Base-by-base conservation (phyloP, 2,888 invertebrate species). In the Drosophila paracracens region DNA sequence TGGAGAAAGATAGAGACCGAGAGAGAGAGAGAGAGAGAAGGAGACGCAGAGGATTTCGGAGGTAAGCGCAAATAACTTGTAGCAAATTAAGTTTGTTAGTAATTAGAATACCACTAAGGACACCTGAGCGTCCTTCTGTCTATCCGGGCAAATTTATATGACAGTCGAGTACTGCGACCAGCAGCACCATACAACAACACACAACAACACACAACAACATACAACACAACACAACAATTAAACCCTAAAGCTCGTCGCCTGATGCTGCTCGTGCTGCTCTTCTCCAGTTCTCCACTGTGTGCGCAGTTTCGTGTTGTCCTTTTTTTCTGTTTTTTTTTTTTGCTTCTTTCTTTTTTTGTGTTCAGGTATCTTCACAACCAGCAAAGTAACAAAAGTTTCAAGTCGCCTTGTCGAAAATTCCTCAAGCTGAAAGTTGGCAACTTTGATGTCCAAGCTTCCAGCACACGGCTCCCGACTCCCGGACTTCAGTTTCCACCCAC, bases 101-200 rank as follows among this genome's bases (percentile, higher is more conserved):
- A 90, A 88, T 88, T 88, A 88, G 87, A 88, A 88, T 89, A 88
- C 90, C 90, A 88, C 87, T 88, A 88, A 88, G 90, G 81, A 88
- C 87, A 88, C 87, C 87, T 88, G 90, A 88, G 87, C 79, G 83
- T 79, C 71, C 61, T 61, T 46, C 74, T 60, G 61, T 48, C 51
- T 48, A 58, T 48, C 67, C 71, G 48, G 62, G 65, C 71, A 80
- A 76, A 83, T 81, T 82, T 81, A 82, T 81, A 76, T 79, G 72
- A 51, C 70, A 73, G 81, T n/a, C 60, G 48, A 60, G 69, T 40
- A 64, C 29, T 43, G 29, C 46, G 52, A 65, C 69, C 59, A 58
- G 62, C 63, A 79, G 62, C 63, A 79, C 70, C 81, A 72, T 67
- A 61, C 71, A 68, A 21, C 50, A 60, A 36, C 53, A 54, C 35